Base-by-base conservation (phyloP, 2,113 vertebrate genomes). In the Podarcis raffonei region DNA sequence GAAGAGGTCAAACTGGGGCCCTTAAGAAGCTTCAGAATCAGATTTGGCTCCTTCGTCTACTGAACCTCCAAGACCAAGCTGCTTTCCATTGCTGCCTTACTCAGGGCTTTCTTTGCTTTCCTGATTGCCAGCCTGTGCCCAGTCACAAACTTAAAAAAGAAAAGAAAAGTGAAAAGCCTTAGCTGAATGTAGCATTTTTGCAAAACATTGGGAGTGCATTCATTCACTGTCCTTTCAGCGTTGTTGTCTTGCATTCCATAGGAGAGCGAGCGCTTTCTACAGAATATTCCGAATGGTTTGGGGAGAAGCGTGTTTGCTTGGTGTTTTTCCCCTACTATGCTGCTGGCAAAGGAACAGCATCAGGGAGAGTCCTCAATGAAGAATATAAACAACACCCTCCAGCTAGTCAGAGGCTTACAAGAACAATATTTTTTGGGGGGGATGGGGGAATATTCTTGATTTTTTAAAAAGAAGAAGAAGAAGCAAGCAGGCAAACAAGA, bases 321-420 rank as follows among this genome's bases (percentile, higher is more conserved):
- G 91, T 93, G 32, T 74, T 94, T 93, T 93, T 90, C 87, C 95
- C 89, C 94, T 90, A 93, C 89, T 90, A 88, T 93, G 95, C 94
- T 95, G 69, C 94, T 93, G 95, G 95, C 95, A 93, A 95, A 85
- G 81, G 88, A 90, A 93, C 93, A 83, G 89, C 95, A 92, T 92
- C 78, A 84, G 95, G 94, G 95, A 95, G 66, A 68, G 75, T 95
- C 86, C 92, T 95, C 95, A 94, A 95, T 95, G 94, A 95, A 96
- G 95, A 96, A 95, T 95, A 95, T 95, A 95, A 95, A 95, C 95
- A 96, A 95, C 93, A 92, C 91, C 95, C 94, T 83, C 87, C 93
- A 95, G 95, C 93, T 91, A 95, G 84, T 93, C 88, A 89, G 93
- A 93, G 92, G 83, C 91, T 94, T 95, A 93, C 90, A 95, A 94